Evolutionary conservation across 2,888 invertebrate genomes (phyloP).

Genomic region (Trichogramma dendrolimi): DNA sequence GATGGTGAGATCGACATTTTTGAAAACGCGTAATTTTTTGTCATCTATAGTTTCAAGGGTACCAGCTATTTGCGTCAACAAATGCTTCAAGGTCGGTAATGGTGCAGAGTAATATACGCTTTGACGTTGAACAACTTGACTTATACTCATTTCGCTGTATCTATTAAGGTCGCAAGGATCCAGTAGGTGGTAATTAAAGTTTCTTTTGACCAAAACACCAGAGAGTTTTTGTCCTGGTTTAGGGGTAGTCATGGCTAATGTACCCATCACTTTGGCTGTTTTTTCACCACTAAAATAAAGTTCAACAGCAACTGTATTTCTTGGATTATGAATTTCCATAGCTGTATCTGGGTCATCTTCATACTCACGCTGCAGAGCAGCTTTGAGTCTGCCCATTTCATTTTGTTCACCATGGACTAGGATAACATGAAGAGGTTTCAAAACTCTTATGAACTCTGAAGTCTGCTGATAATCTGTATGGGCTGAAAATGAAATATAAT

Average conservation of each 20-base stretch:
- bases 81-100: constrained; percentile 66
- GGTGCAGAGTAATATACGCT: constrained; percentile 84
- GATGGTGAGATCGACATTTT: constrained; percentile 74
- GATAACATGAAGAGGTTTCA: constrained; percentile 95
- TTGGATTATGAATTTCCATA: constrained; percentile 91
- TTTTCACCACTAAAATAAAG: constrained; percentile 96
- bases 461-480: constrained; percentile 98
- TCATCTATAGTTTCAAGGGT: constrained; percentile 70
- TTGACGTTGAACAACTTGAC: constrained; percentile 86
- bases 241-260: constrained; percentile 79
- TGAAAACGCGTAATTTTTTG: constrained; percentile 75
- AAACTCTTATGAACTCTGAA: constrained; percentile 88
- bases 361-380: constrained; percentile 89
- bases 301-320: constrained; percentile 90
- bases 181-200: constrained; percentile 96
- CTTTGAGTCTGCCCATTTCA: constrained; percentile 95
- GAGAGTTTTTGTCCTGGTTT: constrained; percentile 75
- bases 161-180: constrained; percentile 88
- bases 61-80: constrained; percentile 75
- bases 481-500: constrained; percentile 99
- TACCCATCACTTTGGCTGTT: constrained; percentile 97
- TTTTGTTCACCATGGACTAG: constrained; percentile 98
- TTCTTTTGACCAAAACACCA: constrained; percentile 92
- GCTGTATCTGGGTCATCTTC: constrained; percentile 76
- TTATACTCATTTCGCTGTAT: constrained; percentile 94